These are phyloP conservation scores for Hyles vespertilio DNA, from an alignment of 1,140 invertebrate species.

Conservation along the genomic window DNA sequence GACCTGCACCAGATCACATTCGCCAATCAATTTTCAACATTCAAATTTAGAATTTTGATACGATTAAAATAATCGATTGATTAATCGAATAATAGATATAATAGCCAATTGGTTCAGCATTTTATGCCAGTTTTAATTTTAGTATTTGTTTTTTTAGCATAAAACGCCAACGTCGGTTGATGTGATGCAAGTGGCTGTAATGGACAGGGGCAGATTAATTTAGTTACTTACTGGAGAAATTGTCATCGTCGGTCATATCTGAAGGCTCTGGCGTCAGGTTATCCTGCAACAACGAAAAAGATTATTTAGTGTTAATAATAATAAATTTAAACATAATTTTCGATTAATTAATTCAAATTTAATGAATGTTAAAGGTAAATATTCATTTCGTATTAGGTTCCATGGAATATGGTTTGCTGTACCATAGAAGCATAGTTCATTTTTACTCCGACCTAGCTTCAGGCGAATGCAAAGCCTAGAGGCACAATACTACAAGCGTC, in stretches of 20 bases:
- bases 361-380: too few relatives aligned
- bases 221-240: slow-evolving; percentile 79
- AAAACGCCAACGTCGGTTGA: slow-evolving; percentile 55
- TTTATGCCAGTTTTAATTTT: slow-evolving; percentile 27
- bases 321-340: too few relatives aligned
- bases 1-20: slow-evolving; percentile 74
- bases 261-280: slow-evolving; percentile 81
- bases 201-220: not conserved
- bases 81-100: slow-evolving; percentile 9
- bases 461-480: too few relatives aligned
- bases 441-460: too few relatives aligned
- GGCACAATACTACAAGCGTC: too few relatives aligned
- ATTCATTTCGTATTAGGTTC: too few relatives aligned
- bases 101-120: slow-evolving; percentile 50
- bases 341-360: too few relatives aligned
- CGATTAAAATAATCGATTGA: too few relatives aligned
- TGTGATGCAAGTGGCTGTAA: slow-evolving; percentile 68
- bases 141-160: slow-evolving; percentile 17
- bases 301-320: slow-evolving; percentile 7
- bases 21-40: slow-evolving; percentile 60
- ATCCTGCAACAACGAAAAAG: slow-evolving; percentile 80
- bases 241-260: slow-evolving; percentile 83
- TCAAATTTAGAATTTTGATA: slow-evolving; percentile 19
- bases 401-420: too few relatives aligned
- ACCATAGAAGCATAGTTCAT: too few relatives aligned